Evolutionary conservation across 2,888 invertebrate species (phyloP), one percentile per base, ranked within the genome.

Genomic region (Folsomia candida): DNA sequence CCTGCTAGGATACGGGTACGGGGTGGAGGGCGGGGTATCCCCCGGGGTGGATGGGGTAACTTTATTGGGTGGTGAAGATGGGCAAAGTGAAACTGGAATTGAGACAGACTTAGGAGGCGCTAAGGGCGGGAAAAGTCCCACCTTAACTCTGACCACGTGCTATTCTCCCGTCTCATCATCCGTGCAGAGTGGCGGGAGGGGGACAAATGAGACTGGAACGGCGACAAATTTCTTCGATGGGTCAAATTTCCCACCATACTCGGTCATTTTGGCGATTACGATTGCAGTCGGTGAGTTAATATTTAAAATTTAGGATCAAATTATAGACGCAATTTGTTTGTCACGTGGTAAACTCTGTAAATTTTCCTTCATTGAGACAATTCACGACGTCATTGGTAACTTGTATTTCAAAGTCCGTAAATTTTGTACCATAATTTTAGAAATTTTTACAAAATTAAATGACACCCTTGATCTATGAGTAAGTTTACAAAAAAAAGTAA

Each of bases 211-310:
- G 51, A 65, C 70, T 18, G 69, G 73, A 58, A 68, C 70, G 20
- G 24, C 60, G 9, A 29, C 68, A 67, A 68, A 65, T 47, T 66
- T 57, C 54, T 54, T 73, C 4, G 73, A 68, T 37, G 68, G 70
- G 22, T 57, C 67, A 54, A 68, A 70, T 62, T 94, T 93, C 81
- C 92, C 93, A 0, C 92, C 93, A 0, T 94, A 94, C 81, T 93
- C 93, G 0, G 94, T 94, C 1, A 94, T 94, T 2, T 84, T 95
- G 14, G 93, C 93, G 83, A 93, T 94, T 0, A 95, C 94, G 22
- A 94, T 97, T 80, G 96, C 95, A 66, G 94, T 97, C 76, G 97
- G 97, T 73, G 65, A 72, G 72, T 60, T 24, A 24, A 59, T 26
- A n/a, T n/a, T n/a, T n/a, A n/a, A n/a, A n/a, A n/a, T n/a, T n/a